Evolutionary conservation across 2,888 invertebrate species (phyloP).

Genomic region (Tenodera sinensis): DNA sequence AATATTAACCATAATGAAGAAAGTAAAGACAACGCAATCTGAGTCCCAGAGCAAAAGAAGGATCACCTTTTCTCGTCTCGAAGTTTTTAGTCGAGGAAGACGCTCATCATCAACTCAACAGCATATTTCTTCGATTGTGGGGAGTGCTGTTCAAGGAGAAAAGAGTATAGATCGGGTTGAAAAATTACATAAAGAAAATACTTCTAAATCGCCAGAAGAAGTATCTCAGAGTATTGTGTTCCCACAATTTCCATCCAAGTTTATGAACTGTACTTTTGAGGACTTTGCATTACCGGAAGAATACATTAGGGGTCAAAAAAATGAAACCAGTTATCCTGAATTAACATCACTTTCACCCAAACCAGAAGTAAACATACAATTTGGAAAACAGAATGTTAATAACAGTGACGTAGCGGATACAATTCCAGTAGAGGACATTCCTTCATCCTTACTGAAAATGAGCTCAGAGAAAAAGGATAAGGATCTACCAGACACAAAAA

Average conservation of each 20-base stretch:
- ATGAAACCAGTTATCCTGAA: not conserved
- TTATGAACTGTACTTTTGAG: not conserved
- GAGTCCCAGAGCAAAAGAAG: not conserved
- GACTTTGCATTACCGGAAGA: not conserved
- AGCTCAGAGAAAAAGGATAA: not conserved
- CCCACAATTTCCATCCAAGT: not conserved
- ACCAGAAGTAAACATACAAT: not conserved
- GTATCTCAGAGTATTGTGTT: not conserved
- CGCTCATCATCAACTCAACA: not conserved
- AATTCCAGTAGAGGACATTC: not conserved
- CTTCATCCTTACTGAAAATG: not conserved
- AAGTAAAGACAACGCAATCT: not conserved
- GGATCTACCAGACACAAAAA: not conserved
- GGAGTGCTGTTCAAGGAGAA: not conserved
- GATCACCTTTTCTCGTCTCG: not conserved
- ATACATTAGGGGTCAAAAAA: not conserved
- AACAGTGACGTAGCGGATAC: not conserved
- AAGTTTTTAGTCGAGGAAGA: not conserved
- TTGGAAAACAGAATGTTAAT: not conserved
- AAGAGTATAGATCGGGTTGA: not conserved
- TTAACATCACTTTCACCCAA: not conserved
- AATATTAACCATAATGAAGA: not conserved
- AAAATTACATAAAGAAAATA: no score
- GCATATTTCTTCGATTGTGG: not conserved
- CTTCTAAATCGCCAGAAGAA: not conserved